phyloP scores from a whole-genome alignment of 2,113 vertebrate species.

The Caretta caretta region DNA sequence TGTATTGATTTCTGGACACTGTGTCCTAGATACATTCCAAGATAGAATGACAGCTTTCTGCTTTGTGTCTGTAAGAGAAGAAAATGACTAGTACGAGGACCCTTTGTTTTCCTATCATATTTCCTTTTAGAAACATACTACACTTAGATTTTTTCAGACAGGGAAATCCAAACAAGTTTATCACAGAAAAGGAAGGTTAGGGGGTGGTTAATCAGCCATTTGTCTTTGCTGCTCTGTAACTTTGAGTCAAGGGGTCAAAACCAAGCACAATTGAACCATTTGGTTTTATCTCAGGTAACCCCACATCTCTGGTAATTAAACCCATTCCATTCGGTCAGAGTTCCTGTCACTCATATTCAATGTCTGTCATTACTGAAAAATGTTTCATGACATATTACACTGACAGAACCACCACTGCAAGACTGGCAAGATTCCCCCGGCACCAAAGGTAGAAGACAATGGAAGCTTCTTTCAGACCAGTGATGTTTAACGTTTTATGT shows the following conservation, averaged over 20 bases:
- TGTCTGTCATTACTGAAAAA: constrained; percentile 84
- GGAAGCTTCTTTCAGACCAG: constrained; percentile 71
- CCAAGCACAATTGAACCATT: constrained; percentile 78
- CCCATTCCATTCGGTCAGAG: constrained; percentile 80
- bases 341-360: constrained; percentile 84
- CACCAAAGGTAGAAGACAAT: constrained; percentile 72
- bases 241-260: constrained; percentile 79
- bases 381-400: constrained; percentile 82
- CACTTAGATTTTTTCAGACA: constrained; percentile 70
- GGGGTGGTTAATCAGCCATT: constrained; percentile 78
- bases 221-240: constrained; percentile 74
- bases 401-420: constrained; percentile 74
- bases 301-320: constrained; percentile 82
- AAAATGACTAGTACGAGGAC: constrained; percentile 63
- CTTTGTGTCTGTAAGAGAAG: constrained; percentile 69
- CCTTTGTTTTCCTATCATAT: constrained; percentile 78
- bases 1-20: constrained; percentile 86
- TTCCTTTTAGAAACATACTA: constrained; percentile 79
- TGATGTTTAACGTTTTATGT: constrained; percentile 79
- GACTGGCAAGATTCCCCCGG: constrained; percentile 71
- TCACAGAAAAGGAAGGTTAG: constrained; percentile 71
- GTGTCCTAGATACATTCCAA: constrained; percentile 81
- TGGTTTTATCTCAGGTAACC: constrained; percentile 84
- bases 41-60: constrained; percentile 80
- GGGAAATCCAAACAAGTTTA: constrained; percentile 82